Evolutionary conservation across 1,140 invertebrate genomes (phyloP).

Genomic region (Drosophila bipectinata): DNA sequence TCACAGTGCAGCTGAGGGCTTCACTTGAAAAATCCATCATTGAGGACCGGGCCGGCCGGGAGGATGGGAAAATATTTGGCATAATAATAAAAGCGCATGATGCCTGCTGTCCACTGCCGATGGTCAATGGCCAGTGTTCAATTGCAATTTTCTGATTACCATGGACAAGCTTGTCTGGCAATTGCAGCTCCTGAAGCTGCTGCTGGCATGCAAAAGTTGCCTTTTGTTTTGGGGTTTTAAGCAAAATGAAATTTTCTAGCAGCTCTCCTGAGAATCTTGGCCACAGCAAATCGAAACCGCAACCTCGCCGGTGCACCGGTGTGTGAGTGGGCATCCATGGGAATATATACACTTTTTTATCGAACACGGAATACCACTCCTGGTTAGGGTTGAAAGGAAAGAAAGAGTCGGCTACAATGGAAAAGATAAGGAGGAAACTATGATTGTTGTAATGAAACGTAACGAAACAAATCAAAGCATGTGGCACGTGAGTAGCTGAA

Average conservation of each 20-base stretch:
- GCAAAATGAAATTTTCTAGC: conserved; percentile 71
- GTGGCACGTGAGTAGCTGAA: conserved; percentile 73
- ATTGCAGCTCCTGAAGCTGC: conserved; percentile 18
- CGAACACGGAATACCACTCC: conserved; percentile 36
- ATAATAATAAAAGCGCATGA: conserved; percentile 73
- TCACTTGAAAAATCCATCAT: conserved; percentile 57
- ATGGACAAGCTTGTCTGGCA: conserved; percentile 25
- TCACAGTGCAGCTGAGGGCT: conserved; percentile 53
- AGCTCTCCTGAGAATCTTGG: conserved; percentile 68
- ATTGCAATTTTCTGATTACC: conserved; percentile 74
- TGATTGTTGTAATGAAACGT: conserved; percentile 80
- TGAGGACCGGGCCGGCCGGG: background rate
- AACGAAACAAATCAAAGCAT: conserved; percentile 80
- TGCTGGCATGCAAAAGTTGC: conserved; percentile 52
- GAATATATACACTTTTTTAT: background rate
- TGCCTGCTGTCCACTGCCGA: conserved; percentile 37
- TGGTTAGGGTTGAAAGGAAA: background rate
- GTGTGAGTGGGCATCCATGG: conserved; percentile 14
- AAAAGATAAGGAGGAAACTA: conserved; percentile 19
- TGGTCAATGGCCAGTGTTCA: conserved; percentile 37
- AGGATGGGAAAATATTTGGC: conserved; percentile 68
- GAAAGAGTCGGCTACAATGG: conserved; percentile 6
- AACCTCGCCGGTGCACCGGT: conserved; percentile 19
- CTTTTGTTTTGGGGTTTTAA: conserved; percentile 65
- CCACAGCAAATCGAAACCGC: conserved; percentile 67